A percentile compares a stretch with the other conserved stretches of the same genome.
Evolutionary conservation across 2,113 vertebrate genomes (phyloP).

Genomic region (Rhadina sibilatrix): DNA sequence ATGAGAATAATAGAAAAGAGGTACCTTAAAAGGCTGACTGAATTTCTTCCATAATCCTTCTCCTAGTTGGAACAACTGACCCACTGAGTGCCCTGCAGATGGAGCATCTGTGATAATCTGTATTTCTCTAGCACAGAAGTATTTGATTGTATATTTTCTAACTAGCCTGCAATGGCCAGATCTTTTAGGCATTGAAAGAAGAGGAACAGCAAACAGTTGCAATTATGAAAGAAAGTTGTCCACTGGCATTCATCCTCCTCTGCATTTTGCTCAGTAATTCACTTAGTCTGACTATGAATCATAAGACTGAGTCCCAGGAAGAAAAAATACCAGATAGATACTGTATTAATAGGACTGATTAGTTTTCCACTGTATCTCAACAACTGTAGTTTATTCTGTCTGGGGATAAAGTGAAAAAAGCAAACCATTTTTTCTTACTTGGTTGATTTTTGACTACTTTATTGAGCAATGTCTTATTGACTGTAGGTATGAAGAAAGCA

Average conservation of each 20-base stretch:
- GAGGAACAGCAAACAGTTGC: neutral
- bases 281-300: slow-evolving; percentile 22
- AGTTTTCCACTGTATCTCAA: neutral
- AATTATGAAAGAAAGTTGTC: neutral
- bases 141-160: neutral
- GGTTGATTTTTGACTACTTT: neutral
- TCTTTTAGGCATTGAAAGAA: neutral
- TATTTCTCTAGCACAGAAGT: neutral
- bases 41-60: neutral
- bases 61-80: neutral
- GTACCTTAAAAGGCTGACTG: neutral
- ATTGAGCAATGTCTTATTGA: neutral
- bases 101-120: neutral
- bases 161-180: neutral
- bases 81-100: neutral
- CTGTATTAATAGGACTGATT: neutral
- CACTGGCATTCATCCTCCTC: slow-evolving; percentile 2
- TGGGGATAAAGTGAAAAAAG: neutral
- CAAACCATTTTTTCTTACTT: neutral
- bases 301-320: neutral
- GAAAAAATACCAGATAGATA: neutral
- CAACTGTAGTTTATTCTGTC: neutral
- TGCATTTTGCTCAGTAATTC: neutral
- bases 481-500: neutral
- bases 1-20: neutral